Evolutionary conservation across 2,888 invertebrate genomes (phyloP).

Genomic region (Myathropa florea): DNA sequence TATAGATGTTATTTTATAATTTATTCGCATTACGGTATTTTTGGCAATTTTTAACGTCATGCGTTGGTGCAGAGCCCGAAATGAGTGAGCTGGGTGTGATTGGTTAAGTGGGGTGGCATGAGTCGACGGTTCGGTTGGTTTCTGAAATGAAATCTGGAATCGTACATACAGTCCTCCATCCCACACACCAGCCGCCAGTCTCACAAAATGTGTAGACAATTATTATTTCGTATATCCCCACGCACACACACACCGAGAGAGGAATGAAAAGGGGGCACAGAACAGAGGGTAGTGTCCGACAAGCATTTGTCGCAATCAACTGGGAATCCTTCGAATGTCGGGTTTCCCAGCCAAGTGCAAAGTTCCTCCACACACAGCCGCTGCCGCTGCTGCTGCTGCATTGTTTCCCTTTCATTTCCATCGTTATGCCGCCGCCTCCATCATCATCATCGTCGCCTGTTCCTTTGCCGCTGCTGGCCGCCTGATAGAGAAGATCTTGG

Average conservation of each 20-base stretch:
- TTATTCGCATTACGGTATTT: conserved; percentile 68
- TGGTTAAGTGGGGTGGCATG: conserved; percentile 2
- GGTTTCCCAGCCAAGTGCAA: conserved; percentile 32
- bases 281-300: conserved; percentile 39
- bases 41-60: conserved; percentile 55
- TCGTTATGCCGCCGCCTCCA: not conserved
- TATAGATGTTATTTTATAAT: conserved; percentile 66
- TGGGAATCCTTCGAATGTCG: conserved; percentile 66
- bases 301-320: conserved; percentile 68
- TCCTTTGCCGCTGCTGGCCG: not conserved
- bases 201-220: conserved; percentile 62
- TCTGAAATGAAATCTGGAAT: conserved; percentile 3
- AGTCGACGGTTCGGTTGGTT: not conserved
- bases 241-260: not conserved
- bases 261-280: not conserved
- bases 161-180: conserved; percentile 9
- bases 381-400: conserved; percentile 13
- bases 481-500: conserved; percentile 36
- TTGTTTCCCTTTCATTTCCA: conserved; percentile 19
- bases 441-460: not conserved
- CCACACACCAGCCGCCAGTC: conserved; percentile 25
- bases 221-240: conserved; percentile 34
- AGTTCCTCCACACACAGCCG: not conserved
- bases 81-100: not conserved
- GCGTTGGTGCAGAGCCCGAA: conserved; percentile 21